phyloP scores from a whole-genome alignment of 2,888 invertebrate species.

The Siphlonurus alternatus region DNA sequence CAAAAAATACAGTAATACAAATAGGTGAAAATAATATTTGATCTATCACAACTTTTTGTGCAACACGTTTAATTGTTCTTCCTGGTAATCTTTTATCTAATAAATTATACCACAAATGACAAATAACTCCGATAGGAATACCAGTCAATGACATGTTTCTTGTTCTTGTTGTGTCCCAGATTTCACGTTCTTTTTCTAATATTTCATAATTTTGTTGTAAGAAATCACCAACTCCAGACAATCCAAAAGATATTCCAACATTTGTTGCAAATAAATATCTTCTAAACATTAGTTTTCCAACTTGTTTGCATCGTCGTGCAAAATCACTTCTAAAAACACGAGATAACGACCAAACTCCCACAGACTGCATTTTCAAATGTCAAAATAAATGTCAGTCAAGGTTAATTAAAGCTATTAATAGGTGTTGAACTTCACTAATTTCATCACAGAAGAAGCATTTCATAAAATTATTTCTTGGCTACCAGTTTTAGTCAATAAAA shows the following conservation, averaged over 20 bases:
- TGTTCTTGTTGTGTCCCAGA: constrained; percentile 44
- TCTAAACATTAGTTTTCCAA: constrained; percentile 16
- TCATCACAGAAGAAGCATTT: neutral
- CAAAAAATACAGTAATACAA: constrained; percentile 58
- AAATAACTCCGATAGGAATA: constrained; percentile 54
- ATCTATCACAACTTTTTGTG: constrained; percentile 66
- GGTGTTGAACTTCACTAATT: neutral
- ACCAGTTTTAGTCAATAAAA: neutral
- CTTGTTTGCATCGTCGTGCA: constrained; percentile 5
- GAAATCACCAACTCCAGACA: constrained; percentile 63
- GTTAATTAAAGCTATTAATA: neutral
- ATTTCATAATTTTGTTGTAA: constrained; percentile 68
- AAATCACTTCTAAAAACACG: constrained; percentile 7
- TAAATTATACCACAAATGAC: constrained; percentile 73
- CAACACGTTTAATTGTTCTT: constrained; percentile 40
- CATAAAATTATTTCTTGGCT: neutral
- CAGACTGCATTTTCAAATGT: neutral
- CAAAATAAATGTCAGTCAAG: neutral
- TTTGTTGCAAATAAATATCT: constrained; percentile 62
- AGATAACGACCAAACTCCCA: neutral
- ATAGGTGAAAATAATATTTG: constrained; percentile 72
- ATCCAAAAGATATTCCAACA: constrained; percentile 51
- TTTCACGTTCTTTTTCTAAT: constrained; percentile 30
- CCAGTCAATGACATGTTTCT: constrained; percentile 64
- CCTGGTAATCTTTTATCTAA: constrained; percentile 58